Conservation (phyloP, 2,113 vertebrate species). For the Chelonoidis abingdonii region DNA sequence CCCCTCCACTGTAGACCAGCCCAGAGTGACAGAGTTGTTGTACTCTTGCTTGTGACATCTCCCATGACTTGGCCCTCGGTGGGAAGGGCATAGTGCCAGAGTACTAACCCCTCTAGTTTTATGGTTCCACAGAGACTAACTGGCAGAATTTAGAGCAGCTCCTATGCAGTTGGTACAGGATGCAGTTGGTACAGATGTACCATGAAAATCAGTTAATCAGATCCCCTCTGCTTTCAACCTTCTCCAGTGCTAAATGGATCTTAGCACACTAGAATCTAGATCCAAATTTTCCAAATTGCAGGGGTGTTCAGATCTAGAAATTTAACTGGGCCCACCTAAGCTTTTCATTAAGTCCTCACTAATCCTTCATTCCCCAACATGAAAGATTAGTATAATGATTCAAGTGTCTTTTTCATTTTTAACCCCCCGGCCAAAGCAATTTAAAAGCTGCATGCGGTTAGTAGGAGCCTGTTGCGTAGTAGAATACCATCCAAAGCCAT, state of each 20-base stretch:
- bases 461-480: background rate
- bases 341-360: background rate
- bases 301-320: background rate
- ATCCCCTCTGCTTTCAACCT: background rate
- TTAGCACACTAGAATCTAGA: background rate
- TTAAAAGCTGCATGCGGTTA: background rate
- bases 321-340: background rate
- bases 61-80: background rate
- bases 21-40: background rate
- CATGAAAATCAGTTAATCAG: background rate
- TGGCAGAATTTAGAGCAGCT: background rate
- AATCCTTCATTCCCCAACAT: background rate
- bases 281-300: background rate
- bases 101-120: background rate
- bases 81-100: background rate
- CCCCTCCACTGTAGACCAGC: too few species aligned
- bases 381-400: background rate
- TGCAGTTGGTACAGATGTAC: background rate
- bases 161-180: background rate
- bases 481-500: background rate
- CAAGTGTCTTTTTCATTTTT: background rate
- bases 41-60: background rate
- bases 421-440: background rate
- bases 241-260: background rate
- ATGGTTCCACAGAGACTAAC: background rate